These are phyloP conservation scores for Rhinogobio ventralis DNA, from an alignment of 2,797 vertebrate genomes.

Conservation along the genomic window DNA sequence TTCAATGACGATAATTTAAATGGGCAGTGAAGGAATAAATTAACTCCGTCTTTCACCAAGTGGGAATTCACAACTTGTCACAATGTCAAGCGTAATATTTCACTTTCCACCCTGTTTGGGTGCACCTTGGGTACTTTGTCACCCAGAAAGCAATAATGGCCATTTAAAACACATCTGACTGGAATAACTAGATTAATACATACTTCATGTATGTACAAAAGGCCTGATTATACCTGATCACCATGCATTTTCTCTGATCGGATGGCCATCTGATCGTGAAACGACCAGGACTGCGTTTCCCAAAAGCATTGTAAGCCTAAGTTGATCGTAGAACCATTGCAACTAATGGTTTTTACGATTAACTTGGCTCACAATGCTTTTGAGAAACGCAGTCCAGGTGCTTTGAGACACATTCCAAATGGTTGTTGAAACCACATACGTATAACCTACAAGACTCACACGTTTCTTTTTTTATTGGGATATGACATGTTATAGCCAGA, in stretches of 20 bases:
- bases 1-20: conserved; percentile 47
- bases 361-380: too few relatives aligned
- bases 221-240: not conserved
- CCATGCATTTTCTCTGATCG: not conserved
- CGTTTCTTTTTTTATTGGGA: too few relatives aligned
- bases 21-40: conserved; percentile 39
- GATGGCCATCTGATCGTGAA: not conserved
- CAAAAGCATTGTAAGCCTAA: not conserved
- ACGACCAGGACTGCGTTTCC: not conserved
- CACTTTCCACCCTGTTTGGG: not conserved
- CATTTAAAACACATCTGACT: conserved; percentile 12
- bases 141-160: conserved; percentile 18
- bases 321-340: too few relatives aligned
- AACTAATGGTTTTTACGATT: too few relatives aligned
- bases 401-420: too few relatives aligned
- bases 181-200: conserved; percentile 4
- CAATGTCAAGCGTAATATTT: conserved; percentile 34
- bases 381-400: too few relatives aligned
- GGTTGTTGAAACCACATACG: not conserved
- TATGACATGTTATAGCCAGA: too few relatives aligned
- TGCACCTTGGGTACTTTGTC: conserved; percentile 15
- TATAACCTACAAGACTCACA: too few relatives aligned
- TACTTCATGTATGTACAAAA: not conserved
- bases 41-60: conserved; percentile 38
- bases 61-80: conserved; percentile 40